Conservation (phyloP, 64 coral and sea anemone species). For the Orbicella faveolata region DNA sequence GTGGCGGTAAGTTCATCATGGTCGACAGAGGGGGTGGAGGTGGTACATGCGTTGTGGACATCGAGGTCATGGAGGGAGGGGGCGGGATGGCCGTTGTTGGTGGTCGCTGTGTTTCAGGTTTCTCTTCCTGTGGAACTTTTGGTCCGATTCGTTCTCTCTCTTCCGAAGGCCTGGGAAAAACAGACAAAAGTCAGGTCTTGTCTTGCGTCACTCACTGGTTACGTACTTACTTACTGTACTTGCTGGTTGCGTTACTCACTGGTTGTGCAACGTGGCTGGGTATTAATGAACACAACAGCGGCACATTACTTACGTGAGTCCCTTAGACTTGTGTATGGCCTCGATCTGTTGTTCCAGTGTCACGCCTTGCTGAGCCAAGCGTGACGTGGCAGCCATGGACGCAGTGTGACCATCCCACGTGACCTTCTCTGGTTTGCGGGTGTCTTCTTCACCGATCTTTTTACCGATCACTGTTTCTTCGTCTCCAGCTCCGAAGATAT, state of each 20-base stretch:
- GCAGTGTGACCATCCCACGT: slow-evolving; percentile 99
- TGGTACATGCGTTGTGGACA: slow-evolving; percentile 16
- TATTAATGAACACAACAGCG: neutral
- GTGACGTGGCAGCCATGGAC: slow-evolving; percentile 93
- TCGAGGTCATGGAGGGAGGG: slow-evolving; percentile 33
- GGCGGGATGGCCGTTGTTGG: slow-evolving; percentile 53
- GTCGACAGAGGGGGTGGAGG: slow-evolving; percentile 64
- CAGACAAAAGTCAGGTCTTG: neutral
- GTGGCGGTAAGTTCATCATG: slow-evolving; percentile 80
- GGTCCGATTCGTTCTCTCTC: slow-evolving; percentile 95
- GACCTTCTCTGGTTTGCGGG: slow-evolving; percentile 91
- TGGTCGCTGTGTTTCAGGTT: slow-evolving; percentile 18
- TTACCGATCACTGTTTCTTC: slow-evolving; percentile 95
- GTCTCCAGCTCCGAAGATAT: slow-evolving; percentile 99
- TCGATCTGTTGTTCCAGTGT: slow-evolving; percentile 96
- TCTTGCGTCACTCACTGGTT: too few species aligned
- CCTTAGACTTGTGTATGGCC: slow-evolving; percentile 97
- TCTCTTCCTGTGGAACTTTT: slow-evolving; percentile 59
- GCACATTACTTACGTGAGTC: slow-evolving; percentile 71
- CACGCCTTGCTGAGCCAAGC: slow-evolving; percentile 87
- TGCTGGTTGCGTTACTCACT: too few species aligned
- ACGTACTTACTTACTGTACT: too few species aligned
- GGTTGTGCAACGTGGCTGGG: too few species aligned
- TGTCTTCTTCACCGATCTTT: slow-evolving; percentile 97
- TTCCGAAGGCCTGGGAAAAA: slow-evolving; percentile 72